These are phyloP conservation scores for Cydia amplana DNA, from an alignment of 1,140 invertebrate species.

Conservation along the genomic window DNA sequence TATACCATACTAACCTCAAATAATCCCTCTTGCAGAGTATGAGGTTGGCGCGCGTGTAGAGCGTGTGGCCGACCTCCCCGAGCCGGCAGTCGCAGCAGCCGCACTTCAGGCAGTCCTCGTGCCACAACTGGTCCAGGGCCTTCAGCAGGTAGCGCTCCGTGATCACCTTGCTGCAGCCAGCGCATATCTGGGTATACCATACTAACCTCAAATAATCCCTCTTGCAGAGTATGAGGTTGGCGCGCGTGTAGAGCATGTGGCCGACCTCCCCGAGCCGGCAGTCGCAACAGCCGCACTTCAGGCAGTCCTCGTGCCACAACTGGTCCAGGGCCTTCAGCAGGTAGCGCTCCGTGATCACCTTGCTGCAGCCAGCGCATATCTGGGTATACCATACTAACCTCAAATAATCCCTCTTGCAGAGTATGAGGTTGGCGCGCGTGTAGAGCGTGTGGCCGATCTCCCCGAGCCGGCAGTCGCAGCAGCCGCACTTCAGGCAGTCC, in stretches of 20 bases:
- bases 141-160: constrained; percentile 91
- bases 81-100: constrained; percentile 98
- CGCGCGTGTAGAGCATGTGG: constrained; percentile 96
- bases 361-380: constrained; percentile 92
- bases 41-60: constrained; percentile 97
- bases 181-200: constrained; percentile 84
- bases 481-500: constrained; percentile 98
- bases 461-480: constrained; percentile 97
- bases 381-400: constrained; percentile 84
- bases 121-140: constrained; percentile 96
- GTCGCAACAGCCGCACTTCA: constrained; percentile 98
- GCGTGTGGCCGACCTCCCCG: constrained; percentile 97
- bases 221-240: constrained; percentile 98
- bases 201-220: constrained; percentile 96
- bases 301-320: constrained; percentile 98
- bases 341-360: constrained; percentile 92
- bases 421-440: constrained; percentile 96
- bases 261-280: constrained; percentile 98
- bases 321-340: constrained; percentile 93
- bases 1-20: constrained; percentile 86
- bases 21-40: constrained; percentile 99
- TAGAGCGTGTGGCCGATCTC: constrained; percentile 98
- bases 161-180: constrained; percentile 92
- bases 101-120: constrained; percentile 98
- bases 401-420: constrained; percentile 99